Conservation (phyloP, 2,888 invertebrate species). For the Apotomis capreana region DNA sequence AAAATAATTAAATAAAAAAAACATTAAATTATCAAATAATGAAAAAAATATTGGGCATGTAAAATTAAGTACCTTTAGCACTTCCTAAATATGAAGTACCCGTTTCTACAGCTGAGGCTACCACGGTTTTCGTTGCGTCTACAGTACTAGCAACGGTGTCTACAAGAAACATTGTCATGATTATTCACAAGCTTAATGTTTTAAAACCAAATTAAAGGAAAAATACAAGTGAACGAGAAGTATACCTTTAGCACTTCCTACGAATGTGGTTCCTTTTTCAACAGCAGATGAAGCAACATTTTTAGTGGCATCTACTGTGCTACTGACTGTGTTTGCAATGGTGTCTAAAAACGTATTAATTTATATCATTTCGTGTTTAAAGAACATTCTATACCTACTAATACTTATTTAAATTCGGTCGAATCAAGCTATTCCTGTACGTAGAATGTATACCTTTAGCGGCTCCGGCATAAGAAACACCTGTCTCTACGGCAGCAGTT, state of each 20-base stretch:
- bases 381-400: no score
- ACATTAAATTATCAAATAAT: background rate
- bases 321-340: conserved; percentile 47
- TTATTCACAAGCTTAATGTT: background rate
- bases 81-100: conserved; percentile 48
- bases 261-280: conserved; percentile 45
- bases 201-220: background rate
- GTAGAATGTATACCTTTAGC: conserved; percentile 22
- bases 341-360: conserved; percentile 52
- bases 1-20: background rate
- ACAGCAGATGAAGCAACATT: conserved; percentile 48
- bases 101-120: conserved; percentile 51
- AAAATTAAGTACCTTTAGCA: conserved; percentile 54
- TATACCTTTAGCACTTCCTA: conserved; percentile 42
- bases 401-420: no score
- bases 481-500: conserved; percentile 37
- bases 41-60: background rate
- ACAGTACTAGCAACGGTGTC: conserved; percentile 47
- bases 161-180: conserved; percentile 15
- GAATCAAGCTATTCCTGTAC: no score
- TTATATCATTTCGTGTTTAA: background rate
- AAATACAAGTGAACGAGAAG: conserved; percentile 31
- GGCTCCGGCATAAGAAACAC: conserved; percentile 36
- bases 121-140: conserved; percentile 53
- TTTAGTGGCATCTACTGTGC: conserved; percentile 45